Conservation (phyloP, 2,888 invertebrate genomes). For the Tortrix viridana region DNA sequence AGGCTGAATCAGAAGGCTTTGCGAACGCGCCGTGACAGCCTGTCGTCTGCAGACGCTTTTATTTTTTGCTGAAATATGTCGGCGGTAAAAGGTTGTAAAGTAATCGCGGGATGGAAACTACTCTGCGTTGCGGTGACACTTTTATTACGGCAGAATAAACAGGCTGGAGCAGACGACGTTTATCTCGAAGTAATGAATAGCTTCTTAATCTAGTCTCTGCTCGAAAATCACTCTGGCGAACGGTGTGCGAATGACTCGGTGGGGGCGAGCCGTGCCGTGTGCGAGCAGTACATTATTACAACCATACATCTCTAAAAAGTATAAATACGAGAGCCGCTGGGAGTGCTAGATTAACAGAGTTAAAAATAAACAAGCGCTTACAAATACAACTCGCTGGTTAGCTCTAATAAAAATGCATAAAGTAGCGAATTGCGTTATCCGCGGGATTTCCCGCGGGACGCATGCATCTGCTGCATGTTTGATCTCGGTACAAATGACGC, state of each 20-base stretch:
- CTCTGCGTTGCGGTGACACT: not conserved
- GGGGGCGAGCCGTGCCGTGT: too few species aligned
- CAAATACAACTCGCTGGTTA: constrained; percentile 13
- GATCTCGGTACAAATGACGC: constrained; percentile 12
- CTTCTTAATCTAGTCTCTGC: too few species aligned
- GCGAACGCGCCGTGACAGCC: constrained; percentile 1
- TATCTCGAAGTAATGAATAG: too few species aligned
- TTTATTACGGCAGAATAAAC: not conserved
- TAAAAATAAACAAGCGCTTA: constrained; percentile 1
- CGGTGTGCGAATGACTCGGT: too few species aligned
- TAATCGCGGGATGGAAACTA: not conserved
- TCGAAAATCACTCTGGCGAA: too few species aligned
- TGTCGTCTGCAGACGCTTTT: constrained; percentile 23
- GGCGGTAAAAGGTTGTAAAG: constrained; percentile 25
- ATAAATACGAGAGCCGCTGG: too few species aligned
- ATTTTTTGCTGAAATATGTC: constrained; percentile 19
- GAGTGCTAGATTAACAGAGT: too few species aligned
- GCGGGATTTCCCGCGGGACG: constrained; percentile 26
- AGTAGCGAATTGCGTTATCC: constrained; percentile 21
- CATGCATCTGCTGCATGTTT: constrained; percentile 13
- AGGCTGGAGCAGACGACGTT: too few species aligned
- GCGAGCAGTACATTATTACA: too few species aligned
- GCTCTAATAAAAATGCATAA: constrained; percentile 34
- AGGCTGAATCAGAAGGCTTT: not conserved
- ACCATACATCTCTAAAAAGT: too few species aligned